Conservation (phyloP, 2,888 invertebrate genomes). For the Orgyia antiqua region DNA sequence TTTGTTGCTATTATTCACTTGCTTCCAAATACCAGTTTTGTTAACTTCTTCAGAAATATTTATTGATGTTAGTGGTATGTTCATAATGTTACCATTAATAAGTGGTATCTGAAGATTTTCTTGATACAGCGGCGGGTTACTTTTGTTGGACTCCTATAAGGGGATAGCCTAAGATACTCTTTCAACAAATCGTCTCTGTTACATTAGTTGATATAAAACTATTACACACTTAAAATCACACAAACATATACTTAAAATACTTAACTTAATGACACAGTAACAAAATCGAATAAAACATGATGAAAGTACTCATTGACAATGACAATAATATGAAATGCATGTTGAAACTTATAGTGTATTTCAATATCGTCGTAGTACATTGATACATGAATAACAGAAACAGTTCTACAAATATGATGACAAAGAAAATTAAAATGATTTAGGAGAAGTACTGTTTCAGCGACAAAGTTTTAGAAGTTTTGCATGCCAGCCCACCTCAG, state of each 20-base stretch:
- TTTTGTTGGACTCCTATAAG: constrained; percentile 68
- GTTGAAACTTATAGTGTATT: constrained; percentile 58
- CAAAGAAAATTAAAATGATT: constrained; percentile 42
- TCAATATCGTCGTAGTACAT: constrained; percentile 31
- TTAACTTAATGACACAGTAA: constrained; percentile 27
- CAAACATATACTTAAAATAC: constrained; percentile 27
- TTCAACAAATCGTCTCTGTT: constrained; percentile 5
- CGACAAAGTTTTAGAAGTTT: constrained; percentile 71
- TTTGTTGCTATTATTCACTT: constrained; percentile 85
- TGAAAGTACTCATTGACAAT: too few species aligned
- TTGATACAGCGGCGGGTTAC: constrained; percentile 69
- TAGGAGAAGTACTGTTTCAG: constrained; percentile 42
- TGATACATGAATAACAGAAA: constrained; percentile 35
- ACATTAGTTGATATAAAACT: neutral
- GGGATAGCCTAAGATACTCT: constrained; percentile 39
- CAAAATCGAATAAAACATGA: constrained; percentile 20
- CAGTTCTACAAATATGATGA: constrained; percentile 35
- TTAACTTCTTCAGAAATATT: constrained; percentile 96
- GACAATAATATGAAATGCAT: constrained; percentile 51
- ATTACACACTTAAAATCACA: constrained; percentile 11
- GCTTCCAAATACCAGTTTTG: constrained; percentile 95
- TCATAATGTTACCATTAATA: constrained; percentile 93
- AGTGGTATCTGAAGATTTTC: constrained; percentile 91
- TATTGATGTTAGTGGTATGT: constrained; percentile 89
- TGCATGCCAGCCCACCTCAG: constrained; percentile 88